Base-by-base conservation (phyloP, 2,888 invertebrate species). In the Himalopsyche kuldschensis region DNA sequence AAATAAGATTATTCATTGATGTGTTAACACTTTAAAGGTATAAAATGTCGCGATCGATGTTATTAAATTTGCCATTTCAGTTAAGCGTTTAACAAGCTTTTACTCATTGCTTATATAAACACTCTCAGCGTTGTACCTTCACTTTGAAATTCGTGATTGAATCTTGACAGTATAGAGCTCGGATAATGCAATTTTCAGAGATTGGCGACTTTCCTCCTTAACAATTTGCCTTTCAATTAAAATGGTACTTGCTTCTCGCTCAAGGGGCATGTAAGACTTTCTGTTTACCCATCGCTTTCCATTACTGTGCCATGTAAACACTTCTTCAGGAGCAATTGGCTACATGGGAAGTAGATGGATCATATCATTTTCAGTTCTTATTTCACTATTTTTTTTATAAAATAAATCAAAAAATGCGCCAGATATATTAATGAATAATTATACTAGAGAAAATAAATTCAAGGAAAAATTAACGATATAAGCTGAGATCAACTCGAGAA, bases 171-270 rank as follows among this genome's bases (percentile, higher is more conserved):
- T 55, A 10, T 55, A 55, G 30, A 30, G 20, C 24, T 20, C 17
- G 47, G 75, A 75, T 81, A 81, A 81, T 81, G 81, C 81, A 81
- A 81, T 81, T 81, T 81, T 41, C 24, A n/a, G 24, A 35, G 76
- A 81, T 81, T 75, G 75, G 81, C 81, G 55, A 55, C 82, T 77
- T 81, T 77, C 27, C 78, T 78, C 76, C 55, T 55, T 78, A 78
- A 48, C 77, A 79, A 80, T 80, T 80, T 80, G 80, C 75, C 78
- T 83, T 83, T 83, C 83, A 83, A 83, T 83, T 83, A 83, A 83
- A 83, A 83, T 63, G 80, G 78, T 41, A 79, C 81, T 81, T 75
- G 27, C 27, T 75, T 11, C 30, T 20, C 27, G n/a, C 55, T 55
- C 55, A 32, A 30, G 31, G 35, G 77, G 17, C n/a, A 32, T 69